Conservation (phyloP, 2,888 invertebrate genomes). For the Drosophila suboccidentalis region DNA sequence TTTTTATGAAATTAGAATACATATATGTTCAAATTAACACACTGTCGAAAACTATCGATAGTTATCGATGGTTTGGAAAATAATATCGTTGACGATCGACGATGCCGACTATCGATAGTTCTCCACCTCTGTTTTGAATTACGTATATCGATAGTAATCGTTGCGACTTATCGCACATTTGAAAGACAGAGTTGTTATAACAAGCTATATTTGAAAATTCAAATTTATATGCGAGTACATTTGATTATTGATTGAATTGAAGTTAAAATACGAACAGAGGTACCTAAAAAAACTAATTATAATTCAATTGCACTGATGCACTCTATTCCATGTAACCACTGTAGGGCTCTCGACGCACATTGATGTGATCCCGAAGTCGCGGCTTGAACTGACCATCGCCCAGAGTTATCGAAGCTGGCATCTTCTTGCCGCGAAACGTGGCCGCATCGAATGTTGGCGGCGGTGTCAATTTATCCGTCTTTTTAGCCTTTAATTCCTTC, state of each 20-base stretch:
- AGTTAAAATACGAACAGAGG: not conserved
- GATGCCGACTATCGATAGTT: no score
- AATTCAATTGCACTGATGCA: not conserved
- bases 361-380: slow-evolving; percentile 37
- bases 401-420: slow-evolving; percentile 62
- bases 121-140: no score
- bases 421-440: slow-evolving; percentile 70
- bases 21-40: no score
- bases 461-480: slow-evolving; percentile 57
- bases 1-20: no score
- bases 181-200: not conserved
- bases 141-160: slow-evolving; percentile 3
- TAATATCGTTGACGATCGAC: no score
- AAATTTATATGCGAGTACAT: not conserved
- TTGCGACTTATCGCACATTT: not conserved
- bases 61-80: no score
- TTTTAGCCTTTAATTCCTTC: slow-evolving; percentile 1
- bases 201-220: not conserved
- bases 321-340: slow-evolving; percentile 58
- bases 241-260: not conserved
- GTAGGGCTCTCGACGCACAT: slow-evolving; percentile 25
- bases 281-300: not conserved
- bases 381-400: slow-evolving; percentile 76
- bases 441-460: slow-evolving; percentile 80
- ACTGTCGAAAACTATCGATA: no score